phyloP scores from a whole-genome alignment of 2,113 vertebrate species.

The Psettodes erumei region DNA sequence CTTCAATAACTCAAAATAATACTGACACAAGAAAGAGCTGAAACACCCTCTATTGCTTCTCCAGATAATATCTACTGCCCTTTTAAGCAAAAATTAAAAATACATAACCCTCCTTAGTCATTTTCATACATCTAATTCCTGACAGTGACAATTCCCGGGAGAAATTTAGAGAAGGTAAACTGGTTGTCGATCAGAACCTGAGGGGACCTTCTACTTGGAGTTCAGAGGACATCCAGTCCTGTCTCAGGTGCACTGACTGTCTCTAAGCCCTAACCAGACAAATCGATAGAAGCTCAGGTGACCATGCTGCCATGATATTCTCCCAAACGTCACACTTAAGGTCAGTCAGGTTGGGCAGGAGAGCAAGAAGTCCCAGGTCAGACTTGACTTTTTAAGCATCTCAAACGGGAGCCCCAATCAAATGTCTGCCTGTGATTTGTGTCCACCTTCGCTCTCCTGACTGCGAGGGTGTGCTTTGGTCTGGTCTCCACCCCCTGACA shows the following conservation, averaged over 20 bases:
- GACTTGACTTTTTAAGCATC: constrained; percentile 9
- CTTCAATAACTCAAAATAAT: neutral
- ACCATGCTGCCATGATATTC: constrained; percentile 43
- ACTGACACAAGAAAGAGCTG: neutral
- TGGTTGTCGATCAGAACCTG: neutral
- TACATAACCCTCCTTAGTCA: neutral
- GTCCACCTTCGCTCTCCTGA: neutral
- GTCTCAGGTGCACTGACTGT: constrained; percentile 34
- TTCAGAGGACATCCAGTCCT: constrained; percentile 39
- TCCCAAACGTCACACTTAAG: constrained; percentile 66
- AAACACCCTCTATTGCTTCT: neutral
- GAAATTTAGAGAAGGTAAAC: constrained; percentile 14
- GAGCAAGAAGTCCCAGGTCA: constrained; percentile 25
- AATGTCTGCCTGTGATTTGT: neutral
- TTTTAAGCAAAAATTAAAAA: neutral
- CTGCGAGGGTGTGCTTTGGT: constrained; percentile 52
- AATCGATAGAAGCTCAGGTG: constrained; percentile 68
- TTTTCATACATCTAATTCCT: constrained; percentile 15
- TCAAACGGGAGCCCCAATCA: neutral
- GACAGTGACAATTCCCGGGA: neutral
- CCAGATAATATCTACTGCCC: neutral
- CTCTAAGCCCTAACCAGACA: constrained; percentile 34
- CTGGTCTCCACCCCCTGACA: constrained; percentile 38
- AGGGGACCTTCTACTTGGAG: constrained; percentile 16
- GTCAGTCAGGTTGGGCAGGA: constrained; percentile 49